These are phyloP conservation scores for Lysandra coridon DNA, from an alignment of 2,888 invertebrate species.

Conservation along the genomic window DNA sequence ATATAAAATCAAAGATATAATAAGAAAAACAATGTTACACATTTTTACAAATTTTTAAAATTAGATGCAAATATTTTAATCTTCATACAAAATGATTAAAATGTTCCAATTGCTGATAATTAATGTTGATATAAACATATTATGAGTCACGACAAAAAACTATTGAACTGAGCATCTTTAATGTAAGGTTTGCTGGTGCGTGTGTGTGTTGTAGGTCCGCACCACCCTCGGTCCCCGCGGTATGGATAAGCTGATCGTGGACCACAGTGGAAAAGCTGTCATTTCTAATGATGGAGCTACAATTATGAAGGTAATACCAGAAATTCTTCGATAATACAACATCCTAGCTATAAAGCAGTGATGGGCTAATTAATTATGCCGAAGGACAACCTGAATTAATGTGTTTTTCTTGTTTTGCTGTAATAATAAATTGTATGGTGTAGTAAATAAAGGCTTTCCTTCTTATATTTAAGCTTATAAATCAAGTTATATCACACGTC, in stretches of 20 bases:
- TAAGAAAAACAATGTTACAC: not conserved
- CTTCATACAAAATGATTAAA: not conserved
- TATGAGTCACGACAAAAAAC: not conserved
- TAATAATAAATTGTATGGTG: too few species aligned
- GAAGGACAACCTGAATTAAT: too few species aligned
- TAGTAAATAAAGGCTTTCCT: too few species aligned
- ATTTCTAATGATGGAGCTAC: conserved; percentile 99
- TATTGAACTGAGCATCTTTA: conserved; percentile 2
- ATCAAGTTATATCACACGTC: not conserved
- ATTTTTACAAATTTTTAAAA: not conserved
- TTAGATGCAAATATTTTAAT: not conserved
- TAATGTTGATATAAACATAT: conserved; percentile 20
- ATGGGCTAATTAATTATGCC: not conserved
- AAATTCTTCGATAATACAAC: not conserved
- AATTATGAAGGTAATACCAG: conserved; percentile 87
- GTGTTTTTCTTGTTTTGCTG: too few species aligned
- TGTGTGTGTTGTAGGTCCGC: conserved; percentile 73
- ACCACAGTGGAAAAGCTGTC: conserved; percentile 92
- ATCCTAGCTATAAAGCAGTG: not conserved
- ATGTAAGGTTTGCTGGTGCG: conserved; percentile 15
- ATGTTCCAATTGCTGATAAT: conserved; percentile 32
- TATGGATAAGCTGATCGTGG: conserved; percentile 99
- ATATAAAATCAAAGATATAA: too few species aligned
- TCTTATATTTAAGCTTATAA: not conserved
- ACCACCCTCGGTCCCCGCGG: conserved; percentile 99